Percentiles rank a stretch among this genome's conserved stretches.
Evolutionary conservation across 2,797 vertebrate species (phyloP).

Genomic region (Poecilia velifera): DNA sequence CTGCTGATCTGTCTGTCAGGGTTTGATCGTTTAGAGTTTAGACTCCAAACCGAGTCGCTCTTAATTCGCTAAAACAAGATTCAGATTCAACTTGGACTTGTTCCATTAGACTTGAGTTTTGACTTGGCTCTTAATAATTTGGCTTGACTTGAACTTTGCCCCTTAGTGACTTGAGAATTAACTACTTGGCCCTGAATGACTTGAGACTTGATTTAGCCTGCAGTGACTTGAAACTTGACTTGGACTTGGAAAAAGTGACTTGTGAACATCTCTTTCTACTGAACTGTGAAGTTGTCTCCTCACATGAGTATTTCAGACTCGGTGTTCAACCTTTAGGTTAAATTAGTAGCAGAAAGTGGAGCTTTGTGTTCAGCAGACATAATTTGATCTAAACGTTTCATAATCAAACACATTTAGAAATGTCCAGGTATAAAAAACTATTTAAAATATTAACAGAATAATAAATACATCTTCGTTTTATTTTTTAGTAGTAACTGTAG

Average conservation of each 20-base stretch:
- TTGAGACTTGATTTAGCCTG: too few relatives aligned
- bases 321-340: not conserved
- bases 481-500: not conserved
- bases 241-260: too few relatives aligned
- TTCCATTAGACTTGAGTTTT: too few relatives aligned
- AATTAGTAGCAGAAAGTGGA: not conserved
- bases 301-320: not conserved
- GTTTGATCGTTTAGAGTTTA: not conserved
- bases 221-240: not conserved
- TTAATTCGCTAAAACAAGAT: too few relatives aligned
- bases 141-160: too few relatives aligned
- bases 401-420: not conserved
- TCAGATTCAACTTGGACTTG: not conserved
- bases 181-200: too few relatives aligned
- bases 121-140: not conserved
- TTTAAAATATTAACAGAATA: not conserved
- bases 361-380: not conserved
- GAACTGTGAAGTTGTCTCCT: not conserved
- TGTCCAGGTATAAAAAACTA: not conserved
- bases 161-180: too few relatives aligned
- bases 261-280: not conserved
- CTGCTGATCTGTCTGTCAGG: not conserved
- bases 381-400: not conserved
- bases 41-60: not conserved
- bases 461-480: not conserved